Base-by-base conservation (phyloP, 2,888 invertebrate species). In the Drosophila fulvimacula region DNA sequence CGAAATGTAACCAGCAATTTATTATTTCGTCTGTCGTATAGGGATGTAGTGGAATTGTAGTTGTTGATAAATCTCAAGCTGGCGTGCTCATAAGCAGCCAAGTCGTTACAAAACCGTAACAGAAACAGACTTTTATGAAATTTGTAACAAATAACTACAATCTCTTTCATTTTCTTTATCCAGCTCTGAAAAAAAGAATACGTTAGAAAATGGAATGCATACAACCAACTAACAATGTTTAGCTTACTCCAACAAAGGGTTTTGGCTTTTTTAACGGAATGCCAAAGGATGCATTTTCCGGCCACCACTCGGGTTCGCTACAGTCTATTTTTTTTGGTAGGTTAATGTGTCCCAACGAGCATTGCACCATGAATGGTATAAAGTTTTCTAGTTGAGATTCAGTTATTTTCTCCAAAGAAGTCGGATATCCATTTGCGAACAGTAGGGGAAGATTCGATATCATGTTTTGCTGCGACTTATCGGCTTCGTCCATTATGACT, bases 351-450 rank as follows among this genome's bases (percentile, higher is more conserved):
- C 95, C 95, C 93, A 95, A 93, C 51, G 96, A 96, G 93, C 95
- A 96, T 90, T 95, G 95, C 79, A 96, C 95, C 95, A 96, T 95
- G 90, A 96, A 96, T 73, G 95, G 95, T 88, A 96, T 94, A 91
- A 96, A 96, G 82, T 94, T 94, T 93, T 96, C 95, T 83, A 96
- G 91, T 90, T 95, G 95, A 63, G 92, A 93, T 90, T 94, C 93
- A 32, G 94, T 93, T 79, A 95, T 95, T 89, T 94, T 94, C 71
- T 94, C 94, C 81, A 96, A 91, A 51, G 95, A 95, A 59, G 94
- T 95, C 52, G 96, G 96, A 91, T 95, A 95, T 79, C 96, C 96
- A 90, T 95, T 94, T 75, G 95, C 94, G 88, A 96, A 95, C 57
- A 96, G 92, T 81, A 96, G 93, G 81, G 96, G 96, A 91, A 96